phyloP scores from a whole-genome alignment of 2,797 vertebrate genomes.

The Cichlasoma orientale region DNA sequence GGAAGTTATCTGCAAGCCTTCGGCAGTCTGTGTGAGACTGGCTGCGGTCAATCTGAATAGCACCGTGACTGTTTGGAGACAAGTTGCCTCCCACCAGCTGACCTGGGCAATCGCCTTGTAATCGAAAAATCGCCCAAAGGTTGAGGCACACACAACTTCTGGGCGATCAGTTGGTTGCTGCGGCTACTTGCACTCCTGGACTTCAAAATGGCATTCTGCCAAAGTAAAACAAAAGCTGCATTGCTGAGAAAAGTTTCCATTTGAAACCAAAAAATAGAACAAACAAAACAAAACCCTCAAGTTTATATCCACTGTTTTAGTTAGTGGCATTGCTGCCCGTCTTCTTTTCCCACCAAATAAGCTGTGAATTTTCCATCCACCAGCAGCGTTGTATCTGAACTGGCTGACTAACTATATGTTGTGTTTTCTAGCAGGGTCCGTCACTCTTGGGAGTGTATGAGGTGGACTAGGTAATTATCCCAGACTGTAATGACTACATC shows the following conservation, averaged over 20 bases:
- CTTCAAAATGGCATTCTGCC: not conserved
- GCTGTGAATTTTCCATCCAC: not conserved
- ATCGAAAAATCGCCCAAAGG: not conserved
- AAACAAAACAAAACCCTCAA: too few relatives aligned
- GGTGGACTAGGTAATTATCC: constrained; percentile 35
- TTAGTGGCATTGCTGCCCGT: not conserved
- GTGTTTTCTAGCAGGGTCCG: not conserved
- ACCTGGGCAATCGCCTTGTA: not conserved
- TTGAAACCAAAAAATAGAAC: not conserved
- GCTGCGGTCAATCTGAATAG: not conserved
- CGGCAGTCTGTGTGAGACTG: not conserved
- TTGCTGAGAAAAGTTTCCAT: not conserved
- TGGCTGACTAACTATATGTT: constrained; percentile 17
- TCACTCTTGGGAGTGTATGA: constrained; percentile 2
- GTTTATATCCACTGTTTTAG: not conserved
- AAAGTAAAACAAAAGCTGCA: not conserved
- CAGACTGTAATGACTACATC: constrained; percentile 32
- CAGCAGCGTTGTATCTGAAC: not conserved
- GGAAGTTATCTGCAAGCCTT: rapidly evolving
- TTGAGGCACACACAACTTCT: not conserved
- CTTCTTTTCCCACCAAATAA: not conserved
- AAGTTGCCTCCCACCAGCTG: not conserved
- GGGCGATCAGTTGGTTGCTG: too few relatives aligned
- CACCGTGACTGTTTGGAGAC: not conserved
- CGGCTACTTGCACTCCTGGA: not conserved